Conservation (phyloP, 2,888 invertebrate genomes). For the Therioaphis trifolii region DNA sequence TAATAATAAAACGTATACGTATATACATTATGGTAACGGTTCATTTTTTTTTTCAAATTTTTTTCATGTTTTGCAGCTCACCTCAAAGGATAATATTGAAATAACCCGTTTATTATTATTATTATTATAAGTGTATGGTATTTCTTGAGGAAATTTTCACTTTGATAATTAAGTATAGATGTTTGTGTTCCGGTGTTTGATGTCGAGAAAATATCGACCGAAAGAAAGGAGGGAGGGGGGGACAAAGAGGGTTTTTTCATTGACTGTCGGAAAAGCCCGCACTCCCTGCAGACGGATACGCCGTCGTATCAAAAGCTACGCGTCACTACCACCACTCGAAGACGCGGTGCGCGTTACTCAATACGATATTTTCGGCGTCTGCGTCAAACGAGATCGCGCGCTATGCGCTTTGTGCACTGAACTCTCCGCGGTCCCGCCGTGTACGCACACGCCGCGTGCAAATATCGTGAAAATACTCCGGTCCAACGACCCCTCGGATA, state of each 20-base stretch:
- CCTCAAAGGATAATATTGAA: conserved; percentile 10
- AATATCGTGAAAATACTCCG: neutral
- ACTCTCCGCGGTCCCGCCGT: neutral
- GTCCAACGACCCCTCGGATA: conserved; percentile 8
- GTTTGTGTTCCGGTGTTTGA: neutral
- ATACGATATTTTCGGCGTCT: neutral
- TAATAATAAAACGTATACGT: too few relatives aligned
- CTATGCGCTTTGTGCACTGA: neutral
- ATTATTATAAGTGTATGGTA: conserved; percentile 10
- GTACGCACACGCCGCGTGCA: neutral
- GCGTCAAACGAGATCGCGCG: conserved; percentile 5
- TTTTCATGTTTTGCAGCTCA: neutral
- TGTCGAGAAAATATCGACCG: neutral
- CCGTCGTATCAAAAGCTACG: too few relatives aligned
- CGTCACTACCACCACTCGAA: neutral
- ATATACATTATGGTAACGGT: too few relatives aligned
- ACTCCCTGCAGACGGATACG: neutral
- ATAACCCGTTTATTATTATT: conserved; percentile 11
- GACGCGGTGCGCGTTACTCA: neutral
- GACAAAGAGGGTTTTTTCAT: neutral
- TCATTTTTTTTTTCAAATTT: too few relatives aligned
- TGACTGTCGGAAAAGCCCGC: conserved; percentile 3
- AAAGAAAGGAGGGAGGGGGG: too few relatives aligned
- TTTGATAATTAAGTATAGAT: conserved; percentile 21
- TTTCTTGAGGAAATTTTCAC: neutral